Conservation (phyloP, 2,797 vertebrate species). For the Eremophila alpestris region DNA sequence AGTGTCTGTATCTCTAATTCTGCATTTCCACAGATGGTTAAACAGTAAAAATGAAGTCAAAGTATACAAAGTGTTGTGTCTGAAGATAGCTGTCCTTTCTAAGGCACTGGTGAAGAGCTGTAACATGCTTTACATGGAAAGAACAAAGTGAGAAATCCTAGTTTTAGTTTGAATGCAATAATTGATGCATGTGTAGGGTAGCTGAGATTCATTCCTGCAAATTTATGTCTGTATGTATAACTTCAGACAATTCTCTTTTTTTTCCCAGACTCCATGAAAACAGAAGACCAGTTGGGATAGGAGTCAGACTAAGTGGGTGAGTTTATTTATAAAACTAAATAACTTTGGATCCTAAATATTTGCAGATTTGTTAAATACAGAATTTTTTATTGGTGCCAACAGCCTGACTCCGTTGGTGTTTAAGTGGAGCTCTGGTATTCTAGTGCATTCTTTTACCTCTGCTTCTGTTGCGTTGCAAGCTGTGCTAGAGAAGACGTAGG, state of each 20-base stretch:
- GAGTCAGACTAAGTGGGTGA: conserved; percentile 58
- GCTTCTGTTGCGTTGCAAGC: conserved; percentile 69
- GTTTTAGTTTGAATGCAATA: not conserved
- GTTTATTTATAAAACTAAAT: conserved; percentile 56
- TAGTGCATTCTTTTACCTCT: conserved; percentile 73
- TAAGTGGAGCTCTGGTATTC: conserved; percentile 72
- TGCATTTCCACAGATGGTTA: not conserved
- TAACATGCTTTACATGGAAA: not conserved
- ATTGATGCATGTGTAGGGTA: rapidly evolving
- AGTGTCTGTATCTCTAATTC: not conserved
- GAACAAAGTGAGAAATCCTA: not conserved
- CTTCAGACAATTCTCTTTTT: conserved; percentile 20
- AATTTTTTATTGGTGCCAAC: conserved; percentile 71
- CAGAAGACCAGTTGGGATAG: conserved; percentile 36
- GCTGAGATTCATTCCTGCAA: not conserved
- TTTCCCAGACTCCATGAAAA: conserved; percentile 23
- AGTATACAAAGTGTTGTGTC: not conserved
- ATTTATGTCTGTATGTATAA: not conserved
- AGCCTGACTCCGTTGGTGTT: conserved; percentile 70
- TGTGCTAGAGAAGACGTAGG: conserved; percentile 71
- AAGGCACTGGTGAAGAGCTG: not conserved
- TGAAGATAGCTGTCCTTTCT: not conserved
- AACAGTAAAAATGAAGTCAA: not conserved
- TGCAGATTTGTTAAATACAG: conserved; percentile 67
- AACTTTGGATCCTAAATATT: conserved; percentile 41